Evolutionary conservation across 2,888 invertebrate genomes (phyloP).

Genomic region (Alcis repandata): DNA sequence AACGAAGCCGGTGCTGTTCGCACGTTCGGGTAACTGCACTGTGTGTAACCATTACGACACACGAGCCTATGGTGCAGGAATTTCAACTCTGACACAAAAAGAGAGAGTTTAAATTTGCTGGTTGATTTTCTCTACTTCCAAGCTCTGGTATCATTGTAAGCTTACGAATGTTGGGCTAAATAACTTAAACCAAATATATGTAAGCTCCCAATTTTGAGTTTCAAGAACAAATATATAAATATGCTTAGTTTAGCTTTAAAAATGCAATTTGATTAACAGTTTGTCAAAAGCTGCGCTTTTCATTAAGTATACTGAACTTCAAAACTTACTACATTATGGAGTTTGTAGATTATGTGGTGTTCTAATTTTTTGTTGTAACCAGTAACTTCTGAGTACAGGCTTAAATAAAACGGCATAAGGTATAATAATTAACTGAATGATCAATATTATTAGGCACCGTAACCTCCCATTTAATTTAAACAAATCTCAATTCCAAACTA

Average conservation of each 20-base stretch:
- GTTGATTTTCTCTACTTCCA: background rate
- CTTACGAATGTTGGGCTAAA: constrained; percentile 3
- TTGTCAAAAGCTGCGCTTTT: too few relatives aligned
- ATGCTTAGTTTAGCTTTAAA: background rate
- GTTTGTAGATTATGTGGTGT: too few relatives aligned
- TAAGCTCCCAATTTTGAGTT: constrained; percentile 12
- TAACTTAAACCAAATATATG: background rate
- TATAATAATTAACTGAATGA: too few relatives aligned
- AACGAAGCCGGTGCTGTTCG: constrained; percentile 40
- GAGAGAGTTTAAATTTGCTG: constrained; percentile 12
- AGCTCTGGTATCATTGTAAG: constrained; percentile 5
- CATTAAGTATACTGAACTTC: too few relatives aligned
- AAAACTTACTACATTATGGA: too few relatives aligned
- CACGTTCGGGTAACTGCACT: constrained; percentile 51
- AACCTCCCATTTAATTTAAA: background rate
- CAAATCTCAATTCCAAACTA: background rate
- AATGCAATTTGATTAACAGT: too few relatives aligned
- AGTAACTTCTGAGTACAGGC: too few relatives aligned
- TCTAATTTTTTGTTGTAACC: too few relatives aligned
- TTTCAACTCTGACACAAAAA: constrained; percentile 24
- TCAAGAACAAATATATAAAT: background rate
- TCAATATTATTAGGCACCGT: too few relatives aligned
- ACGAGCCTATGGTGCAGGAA: constrained; percentile 20
- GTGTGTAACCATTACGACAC: constrained; percentile 51
- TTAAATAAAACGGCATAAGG: too few relatives aligned